Conservation (phyloP, 2,797 vertebrate species). For the Geotrypetes seraphini region DNA sequence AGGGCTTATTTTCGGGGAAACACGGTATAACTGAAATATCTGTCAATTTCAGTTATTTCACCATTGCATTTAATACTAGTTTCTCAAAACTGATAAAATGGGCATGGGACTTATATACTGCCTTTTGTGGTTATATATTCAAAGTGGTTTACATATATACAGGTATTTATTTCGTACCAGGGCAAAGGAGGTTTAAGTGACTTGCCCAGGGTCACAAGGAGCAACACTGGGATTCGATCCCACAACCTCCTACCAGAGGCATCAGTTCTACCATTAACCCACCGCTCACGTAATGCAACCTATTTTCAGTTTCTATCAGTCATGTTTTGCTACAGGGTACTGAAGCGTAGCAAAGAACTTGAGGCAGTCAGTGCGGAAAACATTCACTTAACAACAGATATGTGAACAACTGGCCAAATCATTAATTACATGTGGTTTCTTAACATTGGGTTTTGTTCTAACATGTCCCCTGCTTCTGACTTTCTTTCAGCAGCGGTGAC, state of each 20-base stretch:
- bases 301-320: constrained; percentile 11
- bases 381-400: background rate
- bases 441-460: background rate
- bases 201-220: too few species aligned
- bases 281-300: background rate
- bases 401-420: background rate
- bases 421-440: background rate
- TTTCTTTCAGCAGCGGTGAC: background rate
- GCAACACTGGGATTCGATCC: too few species aligned
- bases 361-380: background rate
- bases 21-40: background rate
- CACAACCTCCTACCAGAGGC: too few species aligned
- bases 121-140: too few species aligned
- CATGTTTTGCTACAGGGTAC: background rate
- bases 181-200: too few species aligned
- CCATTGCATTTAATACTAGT: background rate
- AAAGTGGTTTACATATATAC: too few species aligned
- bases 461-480: accelerated
- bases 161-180: too few species aligned
- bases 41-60: background rate
- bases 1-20: too few species aligned
- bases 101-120: too few species aligned
- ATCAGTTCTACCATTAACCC: too few species aligned
- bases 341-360: background rate
- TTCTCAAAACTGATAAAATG: constrained; percentile 12